phyloP scores from a whole-genome alignment of 2,797 vertebrate genomes.

The Taeniopygia guttata region DNA sequence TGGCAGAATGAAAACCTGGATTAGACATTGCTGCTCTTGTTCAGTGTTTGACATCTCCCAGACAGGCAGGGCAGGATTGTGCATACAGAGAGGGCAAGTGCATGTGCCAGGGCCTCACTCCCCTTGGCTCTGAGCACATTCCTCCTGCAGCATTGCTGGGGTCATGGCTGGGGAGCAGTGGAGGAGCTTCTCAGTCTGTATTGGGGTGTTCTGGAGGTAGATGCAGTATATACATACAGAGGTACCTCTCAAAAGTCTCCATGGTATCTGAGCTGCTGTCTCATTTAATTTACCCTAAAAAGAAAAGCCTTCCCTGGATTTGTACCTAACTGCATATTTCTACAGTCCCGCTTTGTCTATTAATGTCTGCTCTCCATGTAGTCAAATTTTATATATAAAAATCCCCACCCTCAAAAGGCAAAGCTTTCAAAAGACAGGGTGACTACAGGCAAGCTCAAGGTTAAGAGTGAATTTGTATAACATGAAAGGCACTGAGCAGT shows the following conservation, averaged over 20 bases:
- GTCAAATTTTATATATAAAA: not conserved
- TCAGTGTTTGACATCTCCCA: not conserved
- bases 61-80: not conserved
- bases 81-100: accelerated
- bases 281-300: not conserved
- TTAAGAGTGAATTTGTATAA: not conserved
- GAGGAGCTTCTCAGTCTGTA: not conserved
- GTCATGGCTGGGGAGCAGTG: accelerated
- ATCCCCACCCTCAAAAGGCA: not conserved
- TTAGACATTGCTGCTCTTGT: not conserved
- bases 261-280: not conserved
- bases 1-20: not conserved
- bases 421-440: not conserved
- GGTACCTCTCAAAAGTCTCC: not conserved
- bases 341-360: not conserved
- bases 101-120: not conserved
- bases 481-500: not conserved
- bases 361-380: not conserved
- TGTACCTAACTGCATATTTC: not conserved
- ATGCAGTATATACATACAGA: not conserved
- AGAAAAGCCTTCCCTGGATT: not conserved
- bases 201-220: not conserved
- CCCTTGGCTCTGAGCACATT: accelerated
- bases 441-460: not conserved
- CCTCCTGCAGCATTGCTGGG: accelerated